These are phyloP conservation scores for Mellilla xanthometata DNA, from an alignment of 2,888 invertebrate species.

Conservation along the genomic window DNA sequence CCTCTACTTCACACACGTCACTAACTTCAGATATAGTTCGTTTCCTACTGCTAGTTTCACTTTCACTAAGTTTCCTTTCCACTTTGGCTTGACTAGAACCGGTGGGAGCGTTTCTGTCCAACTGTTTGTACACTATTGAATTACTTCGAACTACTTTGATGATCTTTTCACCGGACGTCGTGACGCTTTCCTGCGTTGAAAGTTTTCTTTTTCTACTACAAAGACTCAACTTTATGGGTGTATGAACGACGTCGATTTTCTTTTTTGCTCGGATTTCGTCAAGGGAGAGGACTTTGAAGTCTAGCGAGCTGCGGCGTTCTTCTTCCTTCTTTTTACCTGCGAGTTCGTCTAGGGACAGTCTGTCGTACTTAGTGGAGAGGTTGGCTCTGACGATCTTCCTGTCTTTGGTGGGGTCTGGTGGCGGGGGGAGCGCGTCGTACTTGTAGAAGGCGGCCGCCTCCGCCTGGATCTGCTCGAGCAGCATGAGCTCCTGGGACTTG, in stretches of 20 bases:
- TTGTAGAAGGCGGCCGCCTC: conserved; percentile 88
- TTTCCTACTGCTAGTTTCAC: conserved; percentile 53
- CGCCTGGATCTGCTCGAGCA: conserved; percentile 87
- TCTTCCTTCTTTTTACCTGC: conserved; percentile 50
- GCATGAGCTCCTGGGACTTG: conserved; percentile 87
- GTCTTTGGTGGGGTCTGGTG: conserved; percentile 41
- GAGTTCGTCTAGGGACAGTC: conserved; percentile 78
- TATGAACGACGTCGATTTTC: conserved; percentile 45
- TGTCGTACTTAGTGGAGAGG: conserved; percentile 66
- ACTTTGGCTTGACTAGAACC: conserved; percentile 41
- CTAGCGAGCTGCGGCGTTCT: conserved; percentile 51
- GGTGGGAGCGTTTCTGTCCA: conserved; percentile 49
- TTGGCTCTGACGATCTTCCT: conserved; percentile 56
- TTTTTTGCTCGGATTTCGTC: conserved; percentile 77
- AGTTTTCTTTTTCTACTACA: conserved; percentile 59
- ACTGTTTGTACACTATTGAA: conserved; percentile 71
- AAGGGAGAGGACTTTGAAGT: conserved; percentile 75
- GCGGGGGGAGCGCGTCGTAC: conserved; percentile 71
- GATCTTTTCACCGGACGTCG: conserved; percentile 69
- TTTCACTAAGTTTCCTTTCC: conserved; percentile 48
- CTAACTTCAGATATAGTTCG: conserved; percentile 67
- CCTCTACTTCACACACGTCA: conserved; percentile 60
- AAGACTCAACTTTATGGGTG: conserved; percentile 61
- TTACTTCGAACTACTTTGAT: conserved; percentile 74
- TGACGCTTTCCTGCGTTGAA: conserved; percentile 68